Evolutionary conservation across 2,797 vertebrate genomes (phyloP), one percentile per base, ranked within the genome.

Genomic region (Moxostoma hubbsi): DNA sequence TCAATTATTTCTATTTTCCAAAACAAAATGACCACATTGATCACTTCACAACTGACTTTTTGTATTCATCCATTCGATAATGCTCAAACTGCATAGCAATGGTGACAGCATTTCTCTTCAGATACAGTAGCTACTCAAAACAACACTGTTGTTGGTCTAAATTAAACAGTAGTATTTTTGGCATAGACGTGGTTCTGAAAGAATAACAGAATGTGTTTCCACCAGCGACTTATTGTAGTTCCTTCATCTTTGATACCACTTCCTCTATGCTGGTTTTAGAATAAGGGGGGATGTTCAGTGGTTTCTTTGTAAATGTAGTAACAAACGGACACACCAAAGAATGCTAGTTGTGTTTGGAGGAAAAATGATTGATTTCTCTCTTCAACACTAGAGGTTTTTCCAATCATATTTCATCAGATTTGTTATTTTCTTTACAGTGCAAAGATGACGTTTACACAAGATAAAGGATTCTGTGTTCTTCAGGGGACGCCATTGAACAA

Each of bases 401-500:
- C 8, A 70, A 36, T 36, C 3, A 36, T 36, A 36, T 36, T 36
- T 36, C 36, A 36, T 36, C 36, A 36, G 3, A 36, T 36, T 36
- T 63, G 36, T 78, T 47, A n/a, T 62, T 61, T 86, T 51, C 85
- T 74, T 89, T 89, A 15, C 89, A 94, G 92, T 94, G 93, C 84
- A 90, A 89, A 11, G 88, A 92, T 64, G 92, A 93, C 0, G 86
- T 93, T 75, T 94, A 92, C 80, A 90, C 90, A 2, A 86, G 82
- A 80, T 93, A 87, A 90, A 70, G 82, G 68, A 55, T 47, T 54
- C 77, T 1, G 0, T 43, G 77, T 13, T 5, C 58, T 64, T 47
- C 69, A 4, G 36, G 10, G 36, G 1, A 12, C n/a, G 15, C 43
- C 43, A 7, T 5, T 36, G 46, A 18, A 36, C 13, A 64, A 9